Percentiles rank a stretch among this genome's conserved stretches.
Conservation (phyloP, 2,797 vertebrate genomes). For the Etheostoma perlongum region DNA sequence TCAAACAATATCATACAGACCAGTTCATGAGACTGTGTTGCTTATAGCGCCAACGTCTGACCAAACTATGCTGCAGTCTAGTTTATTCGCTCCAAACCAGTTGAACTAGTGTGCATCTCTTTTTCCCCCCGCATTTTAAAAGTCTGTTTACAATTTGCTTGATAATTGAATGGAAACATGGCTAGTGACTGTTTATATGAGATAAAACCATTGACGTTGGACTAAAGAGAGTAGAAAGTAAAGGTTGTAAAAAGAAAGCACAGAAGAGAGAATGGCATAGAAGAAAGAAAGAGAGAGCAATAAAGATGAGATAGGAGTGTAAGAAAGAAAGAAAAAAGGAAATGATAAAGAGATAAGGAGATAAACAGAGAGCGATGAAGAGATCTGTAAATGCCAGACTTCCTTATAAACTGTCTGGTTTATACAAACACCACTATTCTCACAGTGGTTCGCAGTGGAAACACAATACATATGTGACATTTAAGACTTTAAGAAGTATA, state of each 20-base stretch:
- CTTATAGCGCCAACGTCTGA: no score
- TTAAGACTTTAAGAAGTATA: neutral
- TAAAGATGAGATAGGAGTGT: conserved; percentile 39
- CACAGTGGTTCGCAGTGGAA: neutral
- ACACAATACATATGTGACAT: neutral
- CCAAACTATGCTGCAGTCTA: no score
- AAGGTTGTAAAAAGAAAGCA: neutral
- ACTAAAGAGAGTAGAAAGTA: neutral
- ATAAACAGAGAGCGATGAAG: conserved; percentile 13
- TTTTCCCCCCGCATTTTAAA: no score
- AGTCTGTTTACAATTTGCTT: no score
- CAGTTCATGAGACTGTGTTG: no score
- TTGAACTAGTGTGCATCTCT: no score
- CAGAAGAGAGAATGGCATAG: neutral
- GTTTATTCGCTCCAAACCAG: no score
- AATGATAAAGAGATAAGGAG: conserved; percentile 27
- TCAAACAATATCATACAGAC: no score
- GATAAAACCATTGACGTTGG: neutral
- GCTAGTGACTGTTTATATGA: neutral
- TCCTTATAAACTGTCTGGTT: conserved; percentile 36
- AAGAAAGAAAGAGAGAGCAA: conserved; percentile 41
- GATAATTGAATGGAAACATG: no score
- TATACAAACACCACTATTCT: conserved; percentile 19
- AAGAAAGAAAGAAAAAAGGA: conserved; percentile 39
- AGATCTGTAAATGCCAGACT: conserved; percentile 54